phyloP scores from a whole-genome alignment of 2,113 vertebrate species.

The Psittacula cyanocephala region DNA sequence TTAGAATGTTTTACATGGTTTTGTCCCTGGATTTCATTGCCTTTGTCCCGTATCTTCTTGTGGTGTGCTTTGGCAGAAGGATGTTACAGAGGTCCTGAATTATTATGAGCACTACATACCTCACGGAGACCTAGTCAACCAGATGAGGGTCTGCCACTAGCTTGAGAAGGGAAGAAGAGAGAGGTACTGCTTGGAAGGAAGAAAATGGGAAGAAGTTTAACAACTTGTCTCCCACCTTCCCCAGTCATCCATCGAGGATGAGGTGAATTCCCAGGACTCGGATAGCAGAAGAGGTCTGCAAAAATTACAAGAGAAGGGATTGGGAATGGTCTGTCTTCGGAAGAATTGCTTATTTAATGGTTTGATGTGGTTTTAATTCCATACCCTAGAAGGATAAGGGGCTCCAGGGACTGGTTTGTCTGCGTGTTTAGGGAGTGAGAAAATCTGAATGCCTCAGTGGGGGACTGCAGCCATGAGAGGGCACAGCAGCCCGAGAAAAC shows the following conservation, averaged over 20 bases:
- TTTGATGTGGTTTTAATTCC: constrained; percentile 35
- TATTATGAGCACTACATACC: background rate
- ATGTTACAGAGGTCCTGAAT: background rate
- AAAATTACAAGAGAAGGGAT: background rate
- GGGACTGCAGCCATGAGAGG: background rate
- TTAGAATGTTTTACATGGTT: background rate
- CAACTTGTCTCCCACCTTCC: background rate
- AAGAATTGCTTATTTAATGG: background rate
- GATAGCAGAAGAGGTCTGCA: background rate
- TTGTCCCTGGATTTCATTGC: background rate
- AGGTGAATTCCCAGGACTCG: background rate
- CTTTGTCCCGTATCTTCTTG: background rate
- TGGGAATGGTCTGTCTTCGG: background rate
- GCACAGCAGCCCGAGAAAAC: background rate
- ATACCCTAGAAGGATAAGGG: background rate
- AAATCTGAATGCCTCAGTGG: constrained; percentile 2
- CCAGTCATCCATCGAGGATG: background rate
- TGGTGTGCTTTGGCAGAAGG: background rate
- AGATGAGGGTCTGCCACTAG: background rate
- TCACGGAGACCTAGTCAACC: background rate
- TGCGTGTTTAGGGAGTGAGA: constrained; percentile 34
- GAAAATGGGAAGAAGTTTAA: background rate
- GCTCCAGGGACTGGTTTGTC: background rate
- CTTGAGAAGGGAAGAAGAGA: background rate
- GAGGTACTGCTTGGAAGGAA: background rate